These are phyloP conservation scores for Caenorhabditis drosophilae DNA, from an alignment of 2,888 invertebrate genomes.

Conservation along the genomic window DNA sequence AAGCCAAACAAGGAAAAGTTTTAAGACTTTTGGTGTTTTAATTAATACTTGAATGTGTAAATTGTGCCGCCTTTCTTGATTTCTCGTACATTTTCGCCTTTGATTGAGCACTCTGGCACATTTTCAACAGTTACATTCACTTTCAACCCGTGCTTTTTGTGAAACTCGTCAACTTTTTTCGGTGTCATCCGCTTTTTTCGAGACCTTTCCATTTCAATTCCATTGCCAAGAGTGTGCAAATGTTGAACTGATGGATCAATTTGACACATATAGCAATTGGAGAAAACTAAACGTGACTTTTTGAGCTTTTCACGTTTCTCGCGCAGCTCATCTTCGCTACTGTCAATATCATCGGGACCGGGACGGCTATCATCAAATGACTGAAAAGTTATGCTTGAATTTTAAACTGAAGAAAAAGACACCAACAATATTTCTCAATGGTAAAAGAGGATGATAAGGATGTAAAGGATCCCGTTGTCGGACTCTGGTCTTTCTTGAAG, in stretches of 20 bases:
- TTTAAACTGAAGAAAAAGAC: not conserved
- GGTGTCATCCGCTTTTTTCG: conserved; percentile 28
- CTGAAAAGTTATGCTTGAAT: conserved; percentile 3
- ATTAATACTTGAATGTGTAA: conserved; percentile 28
- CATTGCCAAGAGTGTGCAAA: conserved; percentile 53
- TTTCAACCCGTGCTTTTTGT: not conserved
- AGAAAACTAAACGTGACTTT: conserved; percentile 37
- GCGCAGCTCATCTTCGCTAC: conserved; percentile 4
- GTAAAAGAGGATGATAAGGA: conserved; percentile 43
- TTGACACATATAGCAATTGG: conserved; percentile 54
- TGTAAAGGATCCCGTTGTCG: conserved; percentile 37
- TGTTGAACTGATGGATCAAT: conserved; percentile 50
- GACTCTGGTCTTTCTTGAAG: conserved; percentile 27
- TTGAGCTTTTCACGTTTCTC: conserved; percentile 18
- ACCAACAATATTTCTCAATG: conserved; percentile 27
- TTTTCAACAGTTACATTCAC: conserved; percentile 13
- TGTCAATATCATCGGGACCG: not conserved
- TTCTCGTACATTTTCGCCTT: conserved; percentile 37
- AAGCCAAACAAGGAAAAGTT: too few species aligned
- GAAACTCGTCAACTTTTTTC: conserved; percentile 15
- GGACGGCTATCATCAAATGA: not conserved
- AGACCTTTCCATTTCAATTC: conserved; percentile 17
- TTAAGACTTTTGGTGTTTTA: too few species aligned
- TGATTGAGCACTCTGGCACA: conserved; percentile 20
- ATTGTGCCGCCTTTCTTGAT: conserved; percentile 34